Evolutionary conservation across 2,797 vertebrate species (phyloP), one percentile per base, ranked within the genome.

Genomic region (Peromyscus attwateri): DNA sequence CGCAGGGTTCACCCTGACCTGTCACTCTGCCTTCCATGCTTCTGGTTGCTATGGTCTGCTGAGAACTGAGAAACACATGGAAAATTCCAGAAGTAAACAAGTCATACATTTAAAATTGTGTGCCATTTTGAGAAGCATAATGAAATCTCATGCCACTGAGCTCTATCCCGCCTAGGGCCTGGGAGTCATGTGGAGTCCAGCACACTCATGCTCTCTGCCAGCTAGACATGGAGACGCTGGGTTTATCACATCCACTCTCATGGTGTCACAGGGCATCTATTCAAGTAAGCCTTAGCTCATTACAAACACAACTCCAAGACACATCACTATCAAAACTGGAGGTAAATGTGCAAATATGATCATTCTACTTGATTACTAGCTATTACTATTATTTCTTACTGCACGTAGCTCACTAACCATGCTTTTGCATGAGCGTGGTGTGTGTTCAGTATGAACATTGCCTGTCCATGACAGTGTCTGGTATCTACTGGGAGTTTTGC

Each of bases 221-320:
- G 6, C 31, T 1, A 2, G 34, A 11, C 75, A 49, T 64, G 80
- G 14, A 16, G 64, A 16, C 2, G 0, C 52, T 0, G 1, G 52
- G 64, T 17, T 49, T 9, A 21, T 13, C 25, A 19, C 10, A 10
- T 3, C 19, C 5, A 6, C 43, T 8, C 17, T 40, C 17, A 6
- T 4, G 37, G 73, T 17, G 6, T 13, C 11, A 52, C 19, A 29
- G 46, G 16, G 2, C 31, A 37, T 68, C 29, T 57, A 11, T 6
- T 77, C 62, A 37, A 57, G 16, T 46, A n/a, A 43, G 16, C n/a
- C 23, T 52, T 37, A 84, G 19, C 40, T 57, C 43, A 73, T n/a
- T 37, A 49, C 25, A 49, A 23, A 52, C 3, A 52, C 27, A 37
- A 27, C 14, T 6, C 57, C 40, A 64, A 21, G 46, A 43, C 4